phyloP scores from a whole-genome alignment of 2,113 vertebrate genomes.

The Corythaeola cristata region DNA sequence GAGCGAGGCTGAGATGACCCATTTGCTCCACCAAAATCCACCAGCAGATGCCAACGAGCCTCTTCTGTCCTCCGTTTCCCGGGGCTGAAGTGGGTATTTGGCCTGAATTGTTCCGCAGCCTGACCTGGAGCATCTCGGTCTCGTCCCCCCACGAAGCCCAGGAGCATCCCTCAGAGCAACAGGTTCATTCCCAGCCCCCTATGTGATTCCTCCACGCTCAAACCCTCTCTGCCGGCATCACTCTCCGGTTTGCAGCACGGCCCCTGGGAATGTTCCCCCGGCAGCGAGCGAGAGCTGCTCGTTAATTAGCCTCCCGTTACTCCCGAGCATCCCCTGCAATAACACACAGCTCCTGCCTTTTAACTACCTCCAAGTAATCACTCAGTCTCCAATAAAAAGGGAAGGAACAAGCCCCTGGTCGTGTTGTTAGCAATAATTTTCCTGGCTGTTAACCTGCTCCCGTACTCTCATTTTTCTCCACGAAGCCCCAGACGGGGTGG shows the following conservation, averaged over 20 bases:
- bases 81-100: neutral
- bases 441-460: conserved; percentile 30
- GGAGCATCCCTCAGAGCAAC: fast-evolving
- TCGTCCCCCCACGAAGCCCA: fast-evolving
- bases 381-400: neutral
- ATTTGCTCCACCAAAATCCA: neutral
- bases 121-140: neutral
- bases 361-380: conserved; percentile 19
- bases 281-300: neutral
- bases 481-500: neutral
- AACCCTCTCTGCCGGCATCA: neutral
- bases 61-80: neutral
- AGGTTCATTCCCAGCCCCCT: neutral
- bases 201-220: fast-evolving
- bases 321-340: conserved; percentile 4
- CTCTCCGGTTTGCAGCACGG: neutral
- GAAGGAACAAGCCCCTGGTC: neutral
- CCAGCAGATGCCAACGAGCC: fast-evolving
- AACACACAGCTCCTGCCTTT: conserved; percentile 27
- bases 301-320: neutral
- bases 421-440: conserved; percentile 5
- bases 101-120: neutral
- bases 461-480: neutral
- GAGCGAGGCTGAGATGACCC: neutral
- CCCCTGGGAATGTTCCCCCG: neutral